Evolutionary conservation across 2,113 vertebrate genomes (phyloP).

Genomic region (Phaethornis superciliosus): DNA sequence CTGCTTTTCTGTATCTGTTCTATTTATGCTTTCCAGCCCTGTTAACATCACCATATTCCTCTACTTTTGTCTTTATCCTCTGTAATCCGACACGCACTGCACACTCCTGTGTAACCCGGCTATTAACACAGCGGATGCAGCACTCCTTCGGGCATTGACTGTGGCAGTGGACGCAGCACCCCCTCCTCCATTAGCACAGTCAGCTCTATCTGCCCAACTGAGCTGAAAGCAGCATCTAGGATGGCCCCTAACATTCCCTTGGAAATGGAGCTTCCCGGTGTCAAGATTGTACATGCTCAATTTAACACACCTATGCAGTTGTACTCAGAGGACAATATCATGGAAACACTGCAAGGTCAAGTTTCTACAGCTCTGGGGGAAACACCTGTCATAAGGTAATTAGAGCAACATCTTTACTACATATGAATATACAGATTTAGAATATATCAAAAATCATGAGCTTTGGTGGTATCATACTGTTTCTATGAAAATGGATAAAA

Average conservation of each 20-base stretch:
- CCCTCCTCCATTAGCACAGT: constrained; percentile 80
- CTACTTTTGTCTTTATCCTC: constrained; percentile 45
- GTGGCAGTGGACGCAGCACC: constrained; percentile 80
- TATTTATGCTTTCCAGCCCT: not conserved
- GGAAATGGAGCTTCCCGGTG: constrained; percentile 84
- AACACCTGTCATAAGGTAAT: constrained; percentile 77
- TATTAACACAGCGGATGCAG: constrained; percentile 78
- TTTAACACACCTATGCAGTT: constrained; percentile 85
- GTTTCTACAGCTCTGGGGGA: constrained; percentile 84
- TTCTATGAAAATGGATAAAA: not conserved
- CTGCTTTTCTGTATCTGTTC: not conserved
- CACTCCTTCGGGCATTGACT: constrained; percentile 78
- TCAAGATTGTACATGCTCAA: constrained; percentile 84
- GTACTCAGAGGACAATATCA: constrained; percentile 86
- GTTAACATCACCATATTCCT: constrained; percentile 61
- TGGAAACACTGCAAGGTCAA: constrained; percentile 85
- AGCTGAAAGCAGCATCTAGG: constrained; percentile 80
- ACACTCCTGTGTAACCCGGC: constrained; percentile 7
- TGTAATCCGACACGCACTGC: not conserved
- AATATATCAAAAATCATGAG: constrained; percentile 1
- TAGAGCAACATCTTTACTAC: not conserved
- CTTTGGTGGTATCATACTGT: not conserved
- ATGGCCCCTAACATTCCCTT: constrained; percentile 83
- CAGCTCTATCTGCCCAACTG: constrained; percentile 80
- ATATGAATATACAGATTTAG: not conserved